phyloP scores from a whole-genome alignment of 2,113 vertebrate genomes.

The Chelonoidis abingdonii region DNA sequence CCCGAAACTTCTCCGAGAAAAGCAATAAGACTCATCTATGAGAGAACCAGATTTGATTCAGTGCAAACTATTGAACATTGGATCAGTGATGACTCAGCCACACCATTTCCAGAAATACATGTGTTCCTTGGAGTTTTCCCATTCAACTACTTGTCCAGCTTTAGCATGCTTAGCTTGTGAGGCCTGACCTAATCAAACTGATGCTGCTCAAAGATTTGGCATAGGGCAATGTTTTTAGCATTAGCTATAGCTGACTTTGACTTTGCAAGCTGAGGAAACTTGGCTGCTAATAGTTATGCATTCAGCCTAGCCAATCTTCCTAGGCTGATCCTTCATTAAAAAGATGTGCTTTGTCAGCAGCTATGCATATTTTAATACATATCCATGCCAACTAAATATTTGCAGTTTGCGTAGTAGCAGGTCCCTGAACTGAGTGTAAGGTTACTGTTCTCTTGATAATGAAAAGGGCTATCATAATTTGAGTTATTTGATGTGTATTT shows the following conservation, averaged over 20 bases:
- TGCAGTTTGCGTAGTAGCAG: background rate
- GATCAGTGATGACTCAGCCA: background rate
- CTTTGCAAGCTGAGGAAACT: background rate
- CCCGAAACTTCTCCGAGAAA: background rate
- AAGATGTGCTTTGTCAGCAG: background rate
- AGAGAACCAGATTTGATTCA: background rate
- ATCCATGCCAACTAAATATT: background rate
- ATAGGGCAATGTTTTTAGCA: background rate
- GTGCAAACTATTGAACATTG: background rate
- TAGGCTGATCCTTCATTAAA: background rate
- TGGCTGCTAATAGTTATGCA: background rate
- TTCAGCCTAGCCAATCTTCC: background rate
- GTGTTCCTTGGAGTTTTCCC: background rate
- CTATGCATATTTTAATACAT: background rate
- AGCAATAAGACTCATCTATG: background rate
- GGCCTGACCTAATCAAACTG: background rate
- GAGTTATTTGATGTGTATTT: background rate
- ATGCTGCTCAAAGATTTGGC: background rate
- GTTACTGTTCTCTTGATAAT: background rate
- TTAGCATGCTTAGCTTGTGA: background rate
- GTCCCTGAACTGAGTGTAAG: background rate
- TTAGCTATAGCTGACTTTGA: background rate
- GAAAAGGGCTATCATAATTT: background rate
- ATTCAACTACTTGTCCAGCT: background rate
- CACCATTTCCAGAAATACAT: background rate